Base-by-base conservation (phyloP, 2,797 vertebrate species). In the Numenius phaeopus region DNA sequence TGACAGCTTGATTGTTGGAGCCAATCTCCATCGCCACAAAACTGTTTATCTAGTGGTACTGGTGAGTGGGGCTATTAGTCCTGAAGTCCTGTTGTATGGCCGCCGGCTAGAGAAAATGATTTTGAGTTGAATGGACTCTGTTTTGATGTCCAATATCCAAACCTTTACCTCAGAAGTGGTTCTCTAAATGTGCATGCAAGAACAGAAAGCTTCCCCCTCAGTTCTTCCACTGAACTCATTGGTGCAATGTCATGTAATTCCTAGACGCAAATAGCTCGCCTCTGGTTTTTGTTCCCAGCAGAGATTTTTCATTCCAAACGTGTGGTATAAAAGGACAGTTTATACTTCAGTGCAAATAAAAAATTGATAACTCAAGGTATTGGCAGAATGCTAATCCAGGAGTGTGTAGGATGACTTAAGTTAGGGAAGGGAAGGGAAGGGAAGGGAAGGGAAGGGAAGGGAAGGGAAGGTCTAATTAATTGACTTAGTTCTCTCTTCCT, bases 1-100 rank as follows among this genome's bases (percentile, higher is more conserved):
- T 86, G 76, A 81, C 58, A 91, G 30, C 24, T 95, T 83, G 91
- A 88, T 94, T 95, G 77, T 42, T 91, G 54, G 24, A 95, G 24
- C 22, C 66, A 52, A 90, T 20, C 77, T 92, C 72, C 61, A 81
- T n/a, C 57, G n/a, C 54, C 62, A 73, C 32, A 79, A 46, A 96
- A 58, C 6, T 90, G 69, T 78, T 66, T 67, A 86, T 65, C 50
- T 44, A 47, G 62, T 78, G 54, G 24, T 62, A 44, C 1, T 8
- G 14, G 40, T 54, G 50, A 93, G 70, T 13, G 30, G 32, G 88
- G 50, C 66, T 84, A 16, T 88, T 59, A 82, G 69, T 72, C 49
- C 34, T 78, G 17, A 89, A 55, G 65, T 57, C 50, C 39, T 84
- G 32, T 32, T 82, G 52, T 64, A 44, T 55, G 34, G 66, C 50